phyloP scores from a whole-genome alignment of 1,140 invertebrate species.

The Andrena cerasifolii region DNA sequence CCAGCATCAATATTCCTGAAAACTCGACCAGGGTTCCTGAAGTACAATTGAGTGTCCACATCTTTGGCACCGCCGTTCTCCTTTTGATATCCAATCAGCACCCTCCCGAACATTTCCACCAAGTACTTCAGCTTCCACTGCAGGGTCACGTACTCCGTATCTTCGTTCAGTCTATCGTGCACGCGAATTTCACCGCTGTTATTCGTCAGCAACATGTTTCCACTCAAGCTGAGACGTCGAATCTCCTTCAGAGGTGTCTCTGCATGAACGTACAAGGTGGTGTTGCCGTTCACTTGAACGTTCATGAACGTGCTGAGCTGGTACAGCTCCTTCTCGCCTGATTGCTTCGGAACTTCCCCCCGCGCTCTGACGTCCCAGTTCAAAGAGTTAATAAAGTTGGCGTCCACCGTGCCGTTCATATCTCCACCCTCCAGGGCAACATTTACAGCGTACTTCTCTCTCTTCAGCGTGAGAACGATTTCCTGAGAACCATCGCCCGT shows the following conservation, averaged over 20 bases:
- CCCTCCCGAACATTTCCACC: slow-evolving; percentile 71
- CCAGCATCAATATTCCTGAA: slow-evolving; percentile 82
- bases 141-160: slow-evolving; percentile 52
- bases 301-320: slow-evolving; percentile 70
- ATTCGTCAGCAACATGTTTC: slow-evolving; percentile 69
- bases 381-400: slow-evolving; percentile 68
- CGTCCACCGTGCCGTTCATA: slow-evolving; percentile 60
- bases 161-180: slow-evolving; percentile 68
- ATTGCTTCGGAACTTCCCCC: slow-evolving; percentile 2
- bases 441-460: slow-evolving; percentile 59
- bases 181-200: slow-evolving; percentile 64
- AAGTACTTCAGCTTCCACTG: slow-evolving; percentile 71
- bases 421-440: slow-evolving; percentile 35
- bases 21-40: slow-evolving; percentile 81
- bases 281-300: slow-evolving; percentile 73
- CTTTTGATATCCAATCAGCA: slow-evolving; percentile 55
- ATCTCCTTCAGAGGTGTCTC: slow-evolving; percentile 71
- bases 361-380: slow-evolving; percentile 73
- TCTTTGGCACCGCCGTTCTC: slow-evolving; percentile 78
- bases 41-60: slow-evolving; percentile 80
- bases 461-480: slow-evolving; percentile 59
- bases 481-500: slow-evolving; percentile 4
- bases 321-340: slow-evolving; percentile 44
- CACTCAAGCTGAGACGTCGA: slow-evolving; percentile 62
- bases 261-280: slow-evolving; percentile 66